Conservation (phyloP, 2,888 invertebrate species). For the Synergus umbraculus region DNA sequence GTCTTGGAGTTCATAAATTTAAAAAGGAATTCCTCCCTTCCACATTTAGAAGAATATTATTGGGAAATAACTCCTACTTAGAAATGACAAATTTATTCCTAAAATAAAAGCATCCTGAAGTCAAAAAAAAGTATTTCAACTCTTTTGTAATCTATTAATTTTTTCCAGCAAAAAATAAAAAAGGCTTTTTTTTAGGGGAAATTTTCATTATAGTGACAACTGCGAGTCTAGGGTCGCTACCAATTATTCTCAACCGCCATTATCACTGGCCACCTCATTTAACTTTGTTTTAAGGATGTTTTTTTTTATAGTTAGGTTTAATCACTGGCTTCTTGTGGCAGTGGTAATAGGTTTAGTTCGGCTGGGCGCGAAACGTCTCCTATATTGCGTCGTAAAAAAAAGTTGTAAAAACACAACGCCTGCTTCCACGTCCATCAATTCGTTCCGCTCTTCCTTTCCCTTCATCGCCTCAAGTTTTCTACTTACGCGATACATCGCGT, state of each 20-base stretch:
- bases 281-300: slow-evolving; percentile 73
- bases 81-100: neutral
- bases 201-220: slow-evolving; percentile 3
- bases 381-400: slow-evolving; percentile 75
- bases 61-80: neutral
- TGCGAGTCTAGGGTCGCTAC: slow-evolving; percentile 47
- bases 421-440: slow-evolving; percentile 55
- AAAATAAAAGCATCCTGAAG: neutral
- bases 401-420: slow-evolving; percentile 71
- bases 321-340: slow-evolving; percentile 68
- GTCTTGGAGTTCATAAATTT: slow-evolving; percentile 15
- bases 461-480: slow-evolving; percentile 15
- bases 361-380: slow-evolving; percentile 63
- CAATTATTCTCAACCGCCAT: slow-evolving; percentile 66
- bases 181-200: neutral
- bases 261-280: slow-evolving; percentile 72
- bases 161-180: neutral
- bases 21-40: slow-evolving; percentile 28
- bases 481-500: neutral
- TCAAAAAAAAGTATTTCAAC: too few species aligned
- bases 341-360: slow-evolving; percentile 76
- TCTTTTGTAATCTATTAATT: neutral
- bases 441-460: slow-evolving; percentile 48
- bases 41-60: neutral
- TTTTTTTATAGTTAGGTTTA: slow-evolving; percentile 74